These are phyloP conservation scores for Dryocosmus kuriphilus DNA, from an alignment of 2,888 invertebrate species.

Conservation along the genomic window DNA sequence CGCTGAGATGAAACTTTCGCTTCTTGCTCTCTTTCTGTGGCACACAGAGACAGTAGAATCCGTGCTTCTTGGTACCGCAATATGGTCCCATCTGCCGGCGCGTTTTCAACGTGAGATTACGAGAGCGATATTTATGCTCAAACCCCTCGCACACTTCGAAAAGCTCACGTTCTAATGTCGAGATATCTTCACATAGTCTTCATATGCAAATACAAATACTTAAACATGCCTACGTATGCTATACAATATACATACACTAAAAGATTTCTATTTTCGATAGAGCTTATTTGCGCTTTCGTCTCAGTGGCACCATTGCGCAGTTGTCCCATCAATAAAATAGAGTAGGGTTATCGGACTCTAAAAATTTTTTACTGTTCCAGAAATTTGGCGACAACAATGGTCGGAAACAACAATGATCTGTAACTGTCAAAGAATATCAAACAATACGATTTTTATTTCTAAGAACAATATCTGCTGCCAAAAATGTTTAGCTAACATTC, in stretches of 20 bases:
- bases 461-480: too few relatives aligned
- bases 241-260: neutral
- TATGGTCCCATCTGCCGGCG: conserved; percentile 33
- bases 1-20: conserved; percentile 29
- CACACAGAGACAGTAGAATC: conserved; percentile 17
- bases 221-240: neutral
- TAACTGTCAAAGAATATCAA: too few relatives aligned
- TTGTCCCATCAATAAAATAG: conserved; percentile 4
- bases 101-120: conserved; percentile 53
- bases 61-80: conserved; percentile 37
- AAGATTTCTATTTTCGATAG: conserved; percentile 1
- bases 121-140: conserved; percentile 58
- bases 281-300: conserved; percentile 1
- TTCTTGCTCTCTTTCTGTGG: conserved; percentile 24
- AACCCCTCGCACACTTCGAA: conserved; percentile 1
- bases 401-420: too few relatives aligned
- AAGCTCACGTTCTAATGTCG: conserved; percentile 1
- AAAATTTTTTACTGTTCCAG: too few relatives aligned
- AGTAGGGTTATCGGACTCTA: neutral
- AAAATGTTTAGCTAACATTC: too few relatives aligned
- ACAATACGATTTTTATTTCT: too few relatives aligned
- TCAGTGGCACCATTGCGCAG: neutral
- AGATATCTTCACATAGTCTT: conserved; percentile 4
- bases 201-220: neutral
- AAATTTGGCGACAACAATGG: too few relatives aligned